Evolutionary conservation across 2,113 vertebrate species (phyloP), one percentile per base, ranked within the genome.

Genomic region (Solea solea): DNA sequence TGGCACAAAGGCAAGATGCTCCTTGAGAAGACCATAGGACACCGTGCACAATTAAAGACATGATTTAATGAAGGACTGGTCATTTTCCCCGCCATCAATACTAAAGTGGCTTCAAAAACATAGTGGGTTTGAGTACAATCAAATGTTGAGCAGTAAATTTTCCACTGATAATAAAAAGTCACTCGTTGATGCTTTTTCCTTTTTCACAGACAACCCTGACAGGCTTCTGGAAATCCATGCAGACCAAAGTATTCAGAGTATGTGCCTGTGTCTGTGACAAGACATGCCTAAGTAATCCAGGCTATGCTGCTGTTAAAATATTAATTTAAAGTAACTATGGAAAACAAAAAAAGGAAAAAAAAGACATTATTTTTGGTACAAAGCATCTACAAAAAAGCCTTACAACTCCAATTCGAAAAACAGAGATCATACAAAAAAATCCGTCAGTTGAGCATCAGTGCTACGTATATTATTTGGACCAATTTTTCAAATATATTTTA

Each of bases 331-430:
- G 86, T 91, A 89, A 89, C 81, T 90, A 89, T 83, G 90, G 89
- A 77, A 88, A 90, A 88, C 41, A 76, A 84, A 84, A 74, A 58
- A 66, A 48, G 34, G 45, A 69, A 81, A 73, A 81, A 89, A 86
- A 78, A 83, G 64, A 81, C 87, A 89, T 83, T 88, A 89, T 94
- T 96, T 96, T 96, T 95, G 94, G 94, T 95, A 95, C 95, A 96
- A 95, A 95, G 94, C 95, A 95, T 95, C 95, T 94, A 96, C 90
- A 93, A 92, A 93, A 94, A 96, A 95, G 94, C 92, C 94, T 94
- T 94, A 93, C 90, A 93, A 94, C 89, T 94, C 94, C 94, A 95
- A 95, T 94, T 93, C 93, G 90, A 95, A 93, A 21, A 93, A 93
- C 94, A 95, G 88, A 94, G 83, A 94, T 93, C 94, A 91, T 91